Evolutionary conservation across 2,888 invertebrate genomes (phyloP).

Genomic region (Drosophila nr. perissopoda): DNA sequence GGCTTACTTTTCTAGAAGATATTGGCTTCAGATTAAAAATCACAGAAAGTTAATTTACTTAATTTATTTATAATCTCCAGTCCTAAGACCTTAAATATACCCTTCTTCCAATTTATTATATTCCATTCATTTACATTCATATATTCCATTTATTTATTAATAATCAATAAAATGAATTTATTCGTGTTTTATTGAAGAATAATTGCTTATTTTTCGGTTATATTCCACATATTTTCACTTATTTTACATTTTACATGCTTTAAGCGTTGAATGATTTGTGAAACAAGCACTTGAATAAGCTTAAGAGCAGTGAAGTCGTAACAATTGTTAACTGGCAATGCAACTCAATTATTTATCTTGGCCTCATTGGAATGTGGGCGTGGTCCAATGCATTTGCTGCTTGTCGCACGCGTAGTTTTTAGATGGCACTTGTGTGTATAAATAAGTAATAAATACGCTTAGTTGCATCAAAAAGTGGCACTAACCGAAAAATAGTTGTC

Average conservation of each 20-base stretch:
- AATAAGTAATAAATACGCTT: conserved; percentile 81
- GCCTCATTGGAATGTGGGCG: conserved; percentile 31
- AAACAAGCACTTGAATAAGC: conserved; percentile 23
- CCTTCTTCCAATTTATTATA: background rate
- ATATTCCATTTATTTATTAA: background rate
- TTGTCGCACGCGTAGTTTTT: conserved; percentile 49
- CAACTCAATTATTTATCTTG: conserved; percentile 50
- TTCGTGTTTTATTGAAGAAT: background rate
- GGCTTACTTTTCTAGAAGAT: background rate
- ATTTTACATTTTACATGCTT: background rate
- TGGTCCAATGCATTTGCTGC: conserved; percentile 34
- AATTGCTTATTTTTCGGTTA: background rate
- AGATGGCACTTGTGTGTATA: conserved; percentile 69
- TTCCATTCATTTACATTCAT: background rate
- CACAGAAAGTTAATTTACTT: background rate
- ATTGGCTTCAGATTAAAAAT: background rate
- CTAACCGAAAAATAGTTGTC: conserved; percentile 75
- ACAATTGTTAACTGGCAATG: conserved; percentile 43
- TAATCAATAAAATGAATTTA: background rate
- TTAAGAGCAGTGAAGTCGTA: conserved; percentile 14
- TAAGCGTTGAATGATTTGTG: conserved; percentile 16
- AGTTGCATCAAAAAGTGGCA: conserved; percentile 78
- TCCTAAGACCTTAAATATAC: too few relatives aligned
- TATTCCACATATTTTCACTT: background rate
- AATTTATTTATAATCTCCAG: background rate